Conservation (phyloP, 2,113 vertebrate genomes). For the Anthoscopus minutus region DNA sequence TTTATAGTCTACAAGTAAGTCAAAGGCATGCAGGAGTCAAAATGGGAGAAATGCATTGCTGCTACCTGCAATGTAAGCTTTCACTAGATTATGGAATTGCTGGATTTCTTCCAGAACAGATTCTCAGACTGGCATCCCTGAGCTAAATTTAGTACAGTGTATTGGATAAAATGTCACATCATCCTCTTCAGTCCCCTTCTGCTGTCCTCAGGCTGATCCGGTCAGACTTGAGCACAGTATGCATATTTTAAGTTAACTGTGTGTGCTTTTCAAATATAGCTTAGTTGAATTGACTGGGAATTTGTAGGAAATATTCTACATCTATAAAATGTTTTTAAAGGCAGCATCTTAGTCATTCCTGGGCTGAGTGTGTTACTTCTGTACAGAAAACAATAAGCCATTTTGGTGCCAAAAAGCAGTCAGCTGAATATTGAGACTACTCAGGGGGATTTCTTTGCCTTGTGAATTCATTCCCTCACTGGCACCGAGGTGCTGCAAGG, state of each 20-base stretch:
- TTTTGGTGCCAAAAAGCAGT: conserved; percentile 71
- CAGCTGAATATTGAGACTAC: conserved; percentile 50
- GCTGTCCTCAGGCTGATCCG: neutral
- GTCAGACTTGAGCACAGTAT: neutral
- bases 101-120: neutral
- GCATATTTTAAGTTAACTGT: neutral
- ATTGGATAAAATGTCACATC: neutral
- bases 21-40: neutral
- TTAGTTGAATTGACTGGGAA: conserved; percentile 13
- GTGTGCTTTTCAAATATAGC: neutral
- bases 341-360: neutral
- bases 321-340: conserved; percentile 6
- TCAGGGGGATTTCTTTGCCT: conserved; percentile 61
- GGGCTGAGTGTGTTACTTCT: neutral
- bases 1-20: neutral
- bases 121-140: conserved; percentile 13
- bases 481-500: neutral
- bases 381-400: conserved; percentile 62
- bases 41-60: neutral
- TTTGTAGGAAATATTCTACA: neutral
- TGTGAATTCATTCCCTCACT: conserved; percentile 56
- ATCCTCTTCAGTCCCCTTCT: neutral
- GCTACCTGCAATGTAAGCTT: neutral
- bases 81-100: neutral
- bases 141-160: neutral